Percentiles rank a stretch among this genome's conserved stretches.
These are phyloP conservation scores for Digitonthophagus gazella DNA, from an alignment of 2,888 invertebrate species.

Conservation along the genomic window DNA sequence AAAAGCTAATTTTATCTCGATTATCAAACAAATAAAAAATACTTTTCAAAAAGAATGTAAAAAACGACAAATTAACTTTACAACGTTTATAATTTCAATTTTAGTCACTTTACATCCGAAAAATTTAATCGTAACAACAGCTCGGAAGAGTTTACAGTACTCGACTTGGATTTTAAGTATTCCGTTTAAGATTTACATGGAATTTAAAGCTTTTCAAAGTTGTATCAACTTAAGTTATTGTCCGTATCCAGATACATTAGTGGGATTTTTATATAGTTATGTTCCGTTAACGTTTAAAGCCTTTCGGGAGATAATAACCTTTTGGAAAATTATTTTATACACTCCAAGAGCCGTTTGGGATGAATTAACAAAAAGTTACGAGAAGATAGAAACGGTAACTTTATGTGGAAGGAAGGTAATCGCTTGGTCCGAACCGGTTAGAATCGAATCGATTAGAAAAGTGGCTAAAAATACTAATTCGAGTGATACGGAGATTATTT, in stretches of 20 bases:
- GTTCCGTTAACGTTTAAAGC: conserved; percentile 52
- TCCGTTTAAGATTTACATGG: conserved; percentile 49
- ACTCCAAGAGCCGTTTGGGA: conserved; percentile 57
- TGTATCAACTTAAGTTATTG: conserved; percentile 45
- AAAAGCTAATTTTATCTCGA: conserved; percentile 52
- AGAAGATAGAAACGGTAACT: conserved; percentile 60
- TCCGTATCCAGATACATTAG: conserved; percentile 45
- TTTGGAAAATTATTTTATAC: conserved; percentile 49
- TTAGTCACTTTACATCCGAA: conserved; percentile 50
- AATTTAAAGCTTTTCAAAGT: conserved; percentile 49
- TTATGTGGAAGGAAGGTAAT: conserved; percentile 71
- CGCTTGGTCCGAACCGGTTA: conserved; percentile 68
- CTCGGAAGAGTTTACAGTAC: conserved; percentile 46
- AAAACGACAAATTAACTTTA: conserved; percentile 41
- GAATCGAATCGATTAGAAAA: conserved; percentile 57
- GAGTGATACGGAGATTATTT: conserved; percentile 62
- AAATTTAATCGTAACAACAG: conserved; percentile 45
- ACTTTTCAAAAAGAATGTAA: conserved; percentile 41
- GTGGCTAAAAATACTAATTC: conserved; percentile 61
- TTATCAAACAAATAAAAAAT: conserved; percentile 51
- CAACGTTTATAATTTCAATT: conserved; percentile 46
- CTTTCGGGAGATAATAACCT: conserved; percentile 49
- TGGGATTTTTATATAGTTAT: conserved; percentile 49
- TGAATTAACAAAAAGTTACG: conserved; percentile 60
- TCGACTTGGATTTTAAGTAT: conserved; percentile 23